Conservation (phyloP, 2,888 invertebrate genomes). For the Deroplatys truncata region DNA sequence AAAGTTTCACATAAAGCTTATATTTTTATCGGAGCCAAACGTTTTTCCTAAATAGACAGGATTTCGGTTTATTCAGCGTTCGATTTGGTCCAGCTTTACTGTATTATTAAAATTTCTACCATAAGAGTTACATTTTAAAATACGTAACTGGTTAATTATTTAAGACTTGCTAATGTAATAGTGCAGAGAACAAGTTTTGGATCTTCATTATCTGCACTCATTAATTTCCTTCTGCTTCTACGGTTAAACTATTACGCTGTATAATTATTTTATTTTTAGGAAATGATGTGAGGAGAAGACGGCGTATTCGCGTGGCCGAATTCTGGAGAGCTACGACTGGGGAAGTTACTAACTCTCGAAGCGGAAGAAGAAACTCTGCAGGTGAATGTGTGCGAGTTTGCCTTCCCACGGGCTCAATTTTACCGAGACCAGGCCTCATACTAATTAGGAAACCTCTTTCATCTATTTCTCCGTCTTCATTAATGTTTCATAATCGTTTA, state of each 20-base stretch:
- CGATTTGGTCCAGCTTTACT: no score
- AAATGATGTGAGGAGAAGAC: not conserved
- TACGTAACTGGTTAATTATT: no score
- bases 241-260: not conserved
- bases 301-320: not conserved
- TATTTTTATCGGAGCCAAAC: no score
- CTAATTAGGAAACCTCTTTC: constrained; percentile 9
- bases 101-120: no score
- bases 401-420: constrained; percentile 1
- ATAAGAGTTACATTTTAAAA: no score
- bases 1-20: no score
- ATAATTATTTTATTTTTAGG: not conserved
- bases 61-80: no score
- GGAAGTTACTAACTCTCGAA: not conserved
- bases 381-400: not conserved
- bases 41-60: no score
- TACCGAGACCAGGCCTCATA: not conserved
- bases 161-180: no score
- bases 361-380: not conserved
- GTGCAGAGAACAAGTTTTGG: no score
- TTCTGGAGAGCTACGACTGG: not conserved
- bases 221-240: not conserved
- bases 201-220: no score
- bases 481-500: constrained; percentile 7
- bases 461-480: constrained; percentile 11